These are phyloP conservation scores for Saturnia pavonia DNA, from an alignment of 2,888 invertebrate species.

Conservation along the genomic window DNA sequence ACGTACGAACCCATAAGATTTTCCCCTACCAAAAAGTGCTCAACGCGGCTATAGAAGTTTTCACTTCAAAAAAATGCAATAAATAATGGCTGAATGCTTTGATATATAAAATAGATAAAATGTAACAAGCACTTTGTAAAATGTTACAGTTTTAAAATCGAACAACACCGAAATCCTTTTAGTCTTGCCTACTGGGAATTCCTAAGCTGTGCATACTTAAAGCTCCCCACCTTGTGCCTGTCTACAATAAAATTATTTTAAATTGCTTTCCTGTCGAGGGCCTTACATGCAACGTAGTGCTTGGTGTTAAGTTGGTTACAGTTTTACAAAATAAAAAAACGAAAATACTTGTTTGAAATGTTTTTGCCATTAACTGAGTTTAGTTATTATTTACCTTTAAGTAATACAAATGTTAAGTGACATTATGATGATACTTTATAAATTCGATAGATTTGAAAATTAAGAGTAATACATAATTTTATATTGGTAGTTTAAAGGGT, in stretches of 20 bases:
- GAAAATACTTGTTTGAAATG: background rate
- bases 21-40: too few species aligned
- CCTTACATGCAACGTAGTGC: slow-evolving; percentile 14
- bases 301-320: background rate
- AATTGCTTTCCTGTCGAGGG: slow-evolving; percentile 16
- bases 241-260: slow-evolving; percentile 23
- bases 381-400: too few species aligned
- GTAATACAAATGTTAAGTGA: too few species aligned
- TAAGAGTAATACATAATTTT: too few species aligned
- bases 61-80: background rate
- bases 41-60: too few species aligned
- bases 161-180: slow-evolving; percentile 42
- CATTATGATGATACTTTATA: too few species aligned
- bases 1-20: too few species aligned
- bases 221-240: slow-evolving; percentile 21
- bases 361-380: background rate
- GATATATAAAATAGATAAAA: background rate
- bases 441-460: too few species aligned
- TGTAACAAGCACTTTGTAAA: background rate
- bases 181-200: slow-evolving; percentile 30
- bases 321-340: background rate
- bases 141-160: slow-evolving; percentile 13
- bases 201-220: slow-evolving; percentile 25
- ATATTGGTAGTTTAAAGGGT: too few species aligned
- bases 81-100: background rate